Evolutionary conservation across 2,888 invertebrate genomes (phyloP).

Genomic region (Nudaria mundana): DNA sequence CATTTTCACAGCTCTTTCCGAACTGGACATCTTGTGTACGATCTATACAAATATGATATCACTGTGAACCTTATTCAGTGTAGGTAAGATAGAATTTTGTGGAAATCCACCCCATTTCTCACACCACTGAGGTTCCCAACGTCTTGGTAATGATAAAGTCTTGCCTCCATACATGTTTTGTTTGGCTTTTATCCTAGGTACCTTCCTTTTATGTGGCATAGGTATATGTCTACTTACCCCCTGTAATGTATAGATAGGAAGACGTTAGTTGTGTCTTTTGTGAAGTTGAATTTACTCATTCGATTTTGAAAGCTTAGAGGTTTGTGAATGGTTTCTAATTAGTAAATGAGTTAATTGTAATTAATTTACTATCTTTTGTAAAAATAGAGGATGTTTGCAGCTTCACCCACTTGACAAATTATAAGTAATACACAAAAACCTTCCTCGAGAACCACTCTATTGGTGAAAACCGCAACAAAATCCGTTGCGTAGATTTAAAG

Average conservation of each 20-base stretch:
- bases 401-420: no score
- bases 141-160: conserved; percentile 76
- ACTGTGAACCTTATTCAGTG: background rate
- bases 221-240: conserved; percentile 34
- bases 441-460: no score
- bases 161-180: conserved; percentile 69
- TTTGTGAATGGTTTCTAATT: background rate
- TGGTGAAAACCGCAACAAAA: no score
- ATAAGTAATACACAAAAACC: no score
- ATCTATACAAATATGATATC: conserved; percentile 18
- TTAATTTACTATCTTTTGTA: no score
- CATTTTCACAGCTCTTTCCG: conserved; percentile 53
- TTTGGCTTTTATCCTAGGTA: conserved; percentile 63
- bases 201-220: conserved; percentile 60
- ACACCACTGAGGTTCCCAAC: conserved; percentile 38
- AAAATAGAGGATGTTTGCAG: no score
- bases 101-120: conserved; percentile 36
- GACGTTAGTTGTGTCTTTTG: conserved; percentile 18
- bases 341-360: no score
- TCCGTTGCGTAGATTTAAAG: no score
- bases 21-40: conserved; percentile 48
- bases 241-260: conserved; percentile 3
- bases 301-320: conserved; percentile 18
- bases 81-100: conserved; percentile 29
- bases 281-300: conserved; percentile 21